Conservation (phyloP, 2,113 vertebrate genomes). For the Platysternon megacephalum region DNA sequence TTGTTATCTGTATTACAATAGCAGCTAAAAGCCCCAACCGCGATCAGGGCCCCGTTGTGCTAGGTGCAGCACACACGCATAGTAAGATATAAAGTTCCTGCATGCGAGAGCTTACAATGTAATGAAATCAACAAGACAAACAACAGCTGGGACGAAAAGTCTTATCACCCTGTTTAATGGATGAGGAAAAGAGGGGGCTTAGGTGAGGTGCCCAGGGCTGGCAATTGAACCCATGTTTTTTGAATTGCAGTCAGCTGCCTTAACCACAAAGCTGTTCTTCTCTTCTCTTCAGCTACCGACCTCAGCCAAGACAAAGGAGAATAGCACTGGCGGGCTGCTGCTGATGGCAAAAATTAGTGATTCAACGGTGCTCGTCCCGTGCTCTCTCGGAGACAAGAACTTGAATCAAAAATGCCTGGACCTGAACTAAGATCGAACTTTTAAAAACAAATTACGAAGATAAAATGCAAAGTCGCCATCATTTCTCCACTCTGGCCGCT, state of each 20-base stretch:
- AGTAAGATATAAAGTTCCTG: neutral
- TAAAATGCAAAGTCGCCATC: fast-evolving
- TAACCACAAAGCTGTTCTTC: fast-evolving
- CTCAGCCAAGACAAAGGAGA: neutral
- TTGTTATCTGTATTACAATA: neutral
- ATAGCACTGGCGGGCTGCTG: fast-evolving
- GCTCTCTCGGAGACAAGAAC: neutral
- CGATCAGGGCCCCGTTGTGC: neutral
- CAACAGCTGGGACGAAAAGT: neutral
- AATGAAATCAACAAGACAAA: neutral
- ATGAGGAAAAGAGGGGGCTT: neutral
- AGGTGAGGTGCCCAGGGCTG: neutral
- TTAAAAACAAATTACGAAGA: neutral
- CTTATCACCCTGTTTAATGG: neutral
- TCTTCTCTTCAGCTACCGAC: neutral
- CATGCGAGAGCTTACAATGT: neutral
- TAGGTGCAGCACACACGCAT: neutral
- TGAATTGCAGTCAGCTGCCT: fast-evolving
- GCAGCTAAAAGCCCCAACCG: fast-evolving
- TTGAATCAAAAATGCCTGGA: fast-evolving
- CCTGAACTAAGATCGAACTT: neutral
- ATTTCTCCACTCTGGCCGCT: neutral
- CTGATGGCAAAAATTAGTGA: neutral
- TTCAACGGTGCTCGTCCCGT: too few species aligned
- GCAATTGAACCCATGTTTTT: fast-evolving